phyloP scores from a whole-genome alignment of 2,888 invertebrate species.

The Leptogaster cylindrica region DNA sequence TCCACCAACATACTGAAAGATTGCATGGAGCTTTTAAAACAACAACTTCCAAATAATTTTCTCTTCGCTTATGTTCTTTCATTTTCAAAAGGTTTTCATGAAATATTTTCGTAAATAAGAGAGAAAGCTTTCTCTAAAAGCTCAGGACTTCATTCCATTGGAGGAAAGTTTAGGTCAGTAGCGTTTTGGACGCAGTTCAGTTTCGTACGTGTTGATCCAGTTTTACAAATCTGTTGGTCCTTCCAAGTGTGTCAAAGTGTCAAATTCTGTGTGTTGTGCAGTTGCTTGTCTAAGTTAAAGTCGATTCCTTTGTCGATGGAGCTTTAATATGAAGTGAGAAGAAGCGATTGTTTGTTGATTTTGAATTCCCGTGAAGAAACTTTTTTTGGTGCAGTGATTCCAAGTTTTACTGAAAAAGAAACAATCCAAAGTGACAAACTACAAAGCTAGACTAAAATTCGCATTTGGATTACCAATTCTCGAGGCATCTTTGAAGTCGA shows the following conservation, averaged over 20 bases:
- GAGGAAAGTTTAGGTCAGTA: conserved; percentile 34
- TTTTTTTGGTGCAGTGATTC: not conserved
- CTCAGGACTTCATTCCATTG: not conserved
- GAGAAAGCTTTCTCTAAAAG: conserved; percentile 12
- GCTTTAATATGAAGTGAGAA: conserved; percentile 12
- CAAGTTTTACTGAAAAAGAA: not conserved
- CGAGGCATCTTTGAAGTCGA: not conserved
- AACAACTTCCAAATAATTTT: too few relatives aligned
- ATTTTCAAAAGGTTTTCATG: not conserved
- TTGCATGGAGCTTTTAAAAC: too few relatives aligned
- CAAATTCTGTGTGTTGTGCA: conserved; percentile 16
- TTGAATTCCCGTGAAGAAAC: not conserved
- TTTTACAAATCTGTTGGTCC: not conserved
- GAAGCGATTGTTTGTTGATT: conserved; percentile 1
- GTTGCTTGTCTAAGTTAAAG: not conserved
- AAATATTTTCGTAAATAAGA: conserved; percentile 5
- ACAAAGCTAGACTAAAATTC: too few relatives aligned
- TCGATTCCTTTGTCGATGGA: not conserved
- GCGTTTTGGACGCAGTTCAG: conserved; percentile 24
- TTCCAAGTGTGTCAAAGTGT: conserved; percentile 30
- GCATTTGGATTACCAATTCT: conserved; percentile 26
- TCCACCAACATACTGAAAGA: too few relatives aligned
- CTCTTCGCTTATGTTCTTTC: not conserved
- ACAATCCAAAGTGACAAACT: not conserved
- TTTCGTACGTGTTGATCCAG: conserved; percentile 27